A percentile compares a stretch with the other conserved stretches of the same genome.
These are phyloP conservation scores for Cyclura pinguis DNA, from an alignment of 2,797 vertebrate genomes.

Conservation along the genomic window DNA sequence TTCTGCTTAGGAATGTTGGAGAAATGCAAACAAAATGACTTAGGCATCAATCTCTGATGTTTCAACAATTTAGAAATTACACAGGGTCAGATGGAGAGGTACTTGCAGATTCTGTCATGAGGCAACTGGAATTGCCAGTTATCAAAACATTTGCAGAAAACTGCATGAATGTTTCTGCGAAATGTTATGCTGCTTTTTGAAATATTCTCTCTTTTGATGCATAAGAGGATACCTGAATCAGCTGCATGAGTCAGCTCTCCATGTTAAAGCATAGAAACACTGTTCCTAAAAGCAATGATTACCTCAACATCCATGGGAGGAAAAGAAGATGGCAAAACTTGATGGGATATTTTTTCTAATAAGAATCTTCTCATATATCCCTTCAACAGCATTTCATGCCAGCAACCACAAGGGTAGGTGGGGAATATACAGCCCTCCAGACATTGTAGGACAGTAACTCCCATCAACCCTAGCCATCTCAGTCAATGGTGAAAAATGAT, in stretches of 20 bases:
- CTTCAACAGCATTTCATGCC: background rate
- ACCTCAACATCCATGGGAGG: background rate
- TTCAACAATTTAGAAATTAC: too few relatives aligned
- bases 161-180: too few relatives aligned
- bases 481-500: background rate
- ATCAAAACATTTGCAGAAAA: too few relatives aligned
- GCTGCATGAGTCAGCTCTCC: too few relatives aligned
- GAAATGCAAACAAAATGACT: background rate
- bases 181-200: too few relatives aligned
- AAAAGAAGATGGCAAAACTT: background rate
- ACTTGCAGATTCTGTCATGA: too few relatives aligned
- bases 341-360: background rate
- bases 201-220: too few relatives aligned
- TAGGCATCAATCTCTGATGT: too few relatives aligned
- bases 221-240: too few relatives aligned
- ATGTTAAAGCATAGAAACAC: background rate
- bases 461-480: background rate
- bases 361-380: background rate
- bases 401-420: background rate
- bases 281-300: background rate
- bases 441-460: background rate
- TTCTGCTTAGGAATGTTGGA: background rate
- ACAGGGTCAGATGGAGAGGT: too few relatives aligned
- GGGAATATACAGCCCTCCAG: too few relatives aligned
- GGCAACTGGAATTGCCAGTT: too few relatives aligned